These are phyloP conservation scores for Saturnia japonica DNA, from an alignment of 2,888 invertebrate genomes.

Conservation along the genomic window DNA sequence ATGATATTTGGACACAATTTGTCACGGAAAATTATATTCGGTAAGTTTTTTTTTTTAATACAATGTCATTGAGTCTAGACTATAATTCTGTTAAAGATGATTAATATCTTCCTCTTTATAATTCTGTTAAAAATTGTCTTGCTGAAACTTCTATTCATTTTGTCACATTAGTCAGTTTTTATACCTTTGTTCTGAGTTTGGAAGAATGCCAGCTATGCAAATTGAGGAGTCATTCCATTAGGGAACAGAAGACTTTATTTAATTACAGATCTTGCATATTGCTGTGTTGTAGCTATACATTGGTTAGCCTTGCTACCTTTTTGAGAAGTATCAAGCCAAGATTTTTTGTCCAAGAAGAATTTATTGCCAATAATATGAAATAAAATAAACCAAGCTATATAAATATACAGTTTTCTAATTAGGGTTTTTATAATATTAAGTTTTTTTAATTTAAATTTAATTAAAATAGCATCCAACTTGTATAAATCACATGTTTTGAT, in stretches of 20 bases:
- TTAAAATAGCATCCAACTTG: not conserved
- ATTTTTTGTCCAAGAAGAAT: not conserved
- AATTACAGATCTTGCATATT: constrained; percentile 27
- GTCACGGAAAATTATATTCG: constrained; percentile 92
- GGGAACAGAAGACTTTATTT: constrained; percentile 33
- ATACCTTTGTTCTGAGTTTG: constrained; percentile 27
- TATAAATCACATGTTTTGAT: constrained; percentile 12
- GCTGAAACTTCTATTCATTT: too few species aligned
- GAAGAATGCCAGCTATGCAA: constrained; percentile 39
- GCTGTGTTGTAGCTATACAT: constrained; percentile 15
- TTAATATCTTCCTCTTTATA: too few species aligned
- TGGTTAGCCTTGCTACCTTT: too few species aligned
- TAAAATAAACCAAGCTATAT: too few species aligned
- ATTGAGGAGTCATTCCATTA: constrained; percentile 39
- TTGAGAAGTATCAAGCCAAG: too few species aligned
- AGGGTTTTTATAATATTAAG: not conserved
- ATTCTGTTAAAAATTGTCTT: too few species aligned
- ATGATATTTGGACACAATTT: constrained; percentile 98
- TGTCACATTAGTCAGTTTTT: too few species aligned
- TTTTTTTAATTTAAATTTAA: not conserved
- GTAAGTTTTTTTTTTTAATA: constrained; percentile 48
- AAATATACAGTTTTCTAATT: too few species aligned
- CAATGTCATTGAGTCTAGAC: too few species aligned
- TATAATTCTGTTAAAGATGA: too few species aligned
- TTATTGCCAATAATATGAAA: too few species aligned